These are phyloP conservation scores for Notarius quadriscutis DNA, from an alignment of 2,113 vertebrate species.

Conservation along the genomic window DNA sequence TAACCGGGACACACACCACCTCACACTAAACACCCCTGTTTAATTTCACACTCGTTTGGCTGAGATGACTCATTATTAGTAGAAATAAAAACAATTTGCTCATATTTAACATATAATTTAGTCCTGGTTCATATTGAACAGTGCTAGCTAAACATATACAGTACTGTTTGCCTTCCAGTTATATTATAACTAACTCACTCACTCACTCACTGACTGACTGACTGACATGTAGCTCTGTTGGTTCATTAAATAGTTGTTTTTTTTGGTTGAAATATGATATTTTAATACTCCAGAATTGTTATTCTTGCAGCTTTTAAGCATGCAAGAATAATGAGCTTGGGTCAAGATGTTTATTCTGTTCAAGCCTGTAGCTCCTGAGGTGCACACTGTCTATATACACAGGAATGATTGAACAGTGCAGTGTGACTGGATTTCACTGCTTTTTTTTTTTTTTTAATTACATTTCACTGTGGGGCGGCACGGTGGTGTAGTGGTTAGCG, in stretches of 20 bases:
- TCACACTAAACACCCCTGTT: neutral
- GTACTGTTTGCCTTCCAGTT: too few relatives aligned
- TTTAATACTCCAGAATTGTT: neutral
- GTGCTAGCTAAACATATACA: neutral
- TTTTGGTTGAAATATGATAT: neutral
- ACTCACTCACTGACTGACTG: too few relatives aligned
- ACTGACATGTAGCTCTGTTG: neutral
- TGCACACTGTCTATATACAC: neutral
- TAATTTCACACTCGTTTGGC: neutral
- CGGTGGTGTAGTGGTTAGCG: too few relatives aligned
- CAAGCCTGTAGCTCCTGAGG: neutral
- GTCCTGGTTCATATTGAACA: neutral
- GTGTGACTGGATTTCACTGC: neutral
- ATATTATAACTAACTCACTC: too few relatives aligned
- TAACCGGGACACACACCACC: neutral
- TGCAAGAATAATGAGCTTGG: neutral
- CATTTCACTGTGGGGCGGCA: too few relatives aligned
- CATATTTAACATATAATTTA: neutral
- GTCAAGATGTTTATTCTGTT: neutral
- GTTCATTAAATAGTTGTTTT: neutral
- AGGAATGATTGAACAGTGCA: too few relatives aligned
- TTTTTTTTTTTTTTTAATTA: neutral
- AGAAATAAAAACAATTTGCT: neutral
- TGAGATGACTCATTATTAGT: neutral
- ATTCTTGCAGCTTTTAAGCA: neutral